Conservation (phyloP, 1,140 invertebrate genomes). For the Anoplolepis gracilipes region DNA sequence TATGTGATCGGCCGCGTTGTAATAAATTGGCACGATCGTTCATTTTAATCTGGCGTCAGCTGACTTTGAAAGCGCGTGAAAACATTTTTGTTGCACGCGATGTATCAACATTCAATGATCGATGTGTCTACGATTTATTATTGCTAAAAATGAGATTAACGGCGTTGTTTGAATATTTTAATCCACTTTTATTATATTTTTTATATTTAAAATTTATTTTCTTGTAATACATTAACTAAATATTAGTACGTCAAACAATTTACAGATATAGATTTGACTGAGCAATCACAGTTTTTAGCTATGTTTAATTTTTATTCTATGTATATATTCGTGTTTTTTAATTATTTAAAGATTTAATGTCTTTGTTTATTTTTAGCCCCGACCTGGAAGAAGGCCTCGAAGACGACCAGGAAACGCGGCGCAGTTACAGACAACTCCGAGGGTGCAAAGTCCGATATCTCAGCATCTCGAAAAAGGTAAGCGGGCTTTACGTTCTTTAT, state of each 20-base stretch:
- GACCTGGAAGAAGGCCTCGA: constrained; percentile 82
- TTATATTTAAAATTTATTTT: background rate
- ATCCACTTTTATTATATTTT: background rate
- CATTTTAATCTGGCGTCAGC: constrained; percentile 24
- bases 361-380: constrained; percentile 77
- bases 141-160: background rate
- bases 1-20: constrained; percentile 17
- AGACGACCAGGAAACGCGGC: constrained; percentile 82
- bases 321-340: background rate
- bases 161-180: background rate
- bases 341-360: background rate
- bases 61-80: background rate
- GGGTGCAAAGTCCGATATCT: constrained; percentile 81
- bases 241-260: background rate
- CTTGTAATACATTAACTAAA: background rate
- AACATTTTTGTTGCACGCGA: constrained; percentile 46
- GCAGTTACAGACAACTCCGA: constrained; percentile 79
- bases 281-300: background rate
- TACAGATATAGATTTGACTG: background rate
- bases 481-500: background rate
- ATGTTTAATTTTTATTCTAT: background rate
- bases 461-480: constrained; percentile 84
- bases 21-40: constrained; percentile 41
- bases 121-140: background rate
- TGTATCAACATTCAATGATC: constrained; percentile 11